These are phyloP conservation scores for Cephus spinipes DNA, from an alignment of 2,888 invertebrate species.

Conservation along the genomic window DNA sequence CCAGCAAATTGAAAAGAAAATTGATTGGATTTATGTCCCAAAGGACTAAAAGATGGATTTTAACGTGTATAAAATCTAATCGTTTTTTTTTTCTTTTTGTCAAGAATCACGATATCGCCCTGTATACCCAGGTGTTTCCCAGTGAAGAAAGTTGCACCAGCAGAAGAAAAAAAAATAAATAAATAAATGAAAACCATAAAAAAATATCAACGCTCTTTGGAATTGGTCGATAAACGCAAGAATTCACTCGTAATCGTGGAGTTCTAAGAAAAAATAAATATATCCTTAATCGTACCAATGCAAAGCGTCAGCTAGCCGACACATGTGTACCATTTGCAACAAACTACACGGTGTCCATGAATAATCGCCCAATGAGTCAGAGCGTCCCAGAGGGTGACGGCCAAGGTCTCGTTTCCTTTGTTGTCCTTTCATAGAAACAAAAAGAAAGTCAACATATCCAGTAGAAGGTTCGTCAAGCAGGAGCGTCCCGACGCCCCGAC, in stretches of 20 bases:
- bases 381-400: not conserved
- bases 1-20: not conserved
- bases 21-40: not conserved
- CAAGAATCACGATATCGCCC: not conserved
- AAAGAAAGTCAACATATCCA: not conserved
- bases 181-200: not conserved
- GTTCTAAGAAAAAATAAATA: not conserved
- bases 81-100: not conserved
- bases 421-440: not conserved
- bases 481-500: not conserved
- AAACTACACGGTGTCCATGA: not conserved
- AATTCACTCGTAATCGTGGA: not conserved
- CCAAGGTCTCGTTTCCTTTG: not conserved
- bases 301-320: not conserved
- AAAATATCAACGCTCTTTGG: not conserved
- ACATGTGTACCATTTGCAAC: not conserved
- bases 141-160: not conserved
- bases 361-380: not conserved
- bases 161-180: not conserved
- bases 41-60: not conserved
- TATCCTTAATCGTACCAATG: not conserved
- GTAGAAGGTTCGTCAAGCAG: not conserved
- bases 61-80: not conserved
- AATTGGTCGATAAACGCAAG: not conserved
- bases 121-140: not conserved